These are phyloP conservation scores for Stercorarius parasiticus DNA, from an alignment of 2,113 vertebrate genomes.

Conservation along the genomic window DNA sequence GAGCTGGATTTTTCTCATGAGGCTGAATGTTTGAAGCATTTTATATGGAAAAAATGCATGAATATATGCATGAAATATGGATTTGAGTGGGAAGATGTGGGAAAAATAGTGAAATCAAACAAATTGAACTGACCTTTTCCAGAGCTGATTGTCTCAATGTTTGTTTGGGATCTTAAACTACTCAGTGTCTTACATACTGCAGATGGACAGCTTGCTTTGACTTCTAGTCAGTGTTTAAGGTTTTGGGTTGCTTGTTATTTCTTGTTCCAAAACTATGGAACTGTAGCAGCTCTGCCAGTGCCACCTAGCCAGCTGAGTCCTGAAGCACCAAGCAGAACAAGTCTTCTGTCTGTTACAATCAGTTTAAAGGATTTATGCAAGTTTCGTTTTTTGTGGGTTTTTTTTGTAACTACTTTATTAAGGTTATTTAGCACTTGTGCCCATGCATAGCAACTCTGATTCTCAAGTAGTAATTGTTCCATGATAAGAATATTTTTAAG, in stretches of 20 bases:
- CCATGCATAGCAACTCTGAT: not conserved
- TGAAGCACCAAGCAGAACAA: not conserved
- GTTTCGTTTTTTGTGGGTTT: not conserved
- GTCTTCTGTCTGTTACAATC: not conserved
- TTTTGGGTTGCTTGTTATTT: not conserved
- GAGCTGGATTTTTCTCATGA: not conserved
- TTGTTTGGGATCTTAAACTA: not conserved
- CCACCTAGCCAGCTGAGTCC: not conserved
- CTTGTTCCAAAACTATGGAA: not conserved
- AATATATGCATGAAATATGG: not conserved
- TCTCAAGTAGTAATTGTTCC: not conserved
- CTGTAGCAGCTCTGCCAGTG: not conserved
- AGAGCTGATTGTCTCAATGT: not conserved
- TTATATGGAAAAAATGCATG: not conserved
- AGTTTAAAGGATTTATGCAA: not conserved
- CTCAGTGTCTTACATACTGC: not conserved
- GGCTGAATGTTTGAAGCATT: not conserved
- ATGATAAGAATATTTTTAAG: not conserved
- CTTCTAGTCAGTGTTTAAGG: not conserved
- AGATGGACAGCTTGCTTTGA: not conserved
- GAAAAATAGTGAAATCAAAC: not conserved
- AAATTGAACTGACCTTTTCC: not conserved
- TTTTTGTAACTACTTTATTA: not conserved
- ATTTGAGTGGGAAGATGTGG: not conserved
- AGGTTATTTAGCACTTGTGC: not conserved